A percentile compares a stretch with the other conserved stretches of the same genome.
Conservation (phyloP, 2,797 vertebrate species). For the Astyanax mexicanus region DNA sequence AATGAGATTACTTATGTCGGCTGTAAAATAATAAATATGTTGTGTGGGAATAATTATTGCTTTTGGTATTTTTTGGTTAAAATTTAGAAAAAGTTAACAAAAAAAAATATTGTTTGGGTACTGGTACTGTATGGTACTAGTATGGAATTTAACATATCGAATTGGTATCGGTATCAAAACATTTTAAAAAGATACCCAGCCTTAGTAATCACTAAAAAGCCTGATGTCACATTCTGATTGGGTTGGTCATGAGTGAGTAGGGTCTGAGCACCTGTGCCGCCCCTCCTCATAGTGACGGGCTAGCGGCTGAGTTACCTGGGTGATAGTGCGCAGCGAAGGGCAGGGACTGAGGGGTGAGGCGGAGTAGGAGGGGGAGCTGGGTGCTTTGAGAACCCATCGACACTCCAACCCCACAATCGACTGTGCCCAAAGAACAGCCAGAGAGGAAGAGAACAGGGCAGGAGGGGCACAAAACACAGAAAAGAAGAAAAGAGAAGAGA, state of each 20-base stretch:
- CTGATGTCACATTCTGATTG: constrained; percentile 8
- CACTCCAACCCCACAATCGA: constrained; percentile 98
- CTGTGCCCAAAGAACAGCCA: constrained; percentile 83
- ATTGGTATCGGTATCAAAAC: too few species aligned
- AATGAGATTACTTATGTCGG: too few species aligned
- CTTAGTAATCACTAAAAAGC: not conserved
- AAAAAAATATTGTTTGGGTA: too few species aligned
- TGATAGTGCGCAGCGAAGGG: constrained; percentile 94
- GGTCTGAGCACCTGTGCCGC: constrained; percentile 45
- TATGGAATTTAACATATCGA: too few species aligned
- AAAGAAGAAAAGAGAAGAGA: constrained; percentile 59
- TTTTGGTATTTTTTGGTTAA: too few species aligned
- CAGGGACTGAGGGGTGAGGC: constrained; percentile 92
- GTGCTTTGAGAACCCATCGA: constrained; percentile 94
- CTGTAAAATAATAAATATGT: too few species aligned
- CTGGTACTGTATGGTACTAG: too few species aligned
- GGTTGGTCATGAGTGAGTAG: constrained; percentile 35
- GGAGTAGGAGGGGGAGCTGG: constrained; percentile 90
- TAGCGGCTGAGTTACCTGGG: constrained; percentile 92
- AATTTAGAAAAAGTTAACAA: too few species aligned
- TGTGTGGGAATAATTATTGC: too few species aligned
- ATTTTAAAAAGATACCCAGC: too few species aligned
- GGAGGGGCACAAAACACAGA: constrained; percentile 48
- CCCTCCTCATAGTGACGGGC: constrained; percentile 73
- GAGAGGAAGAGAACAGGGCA: constrained; percentile 67